Percentiles rank a stretch among this genome's conserved stretches.
Evolutionary conservation across 1,140 invertebrate genomes (phyloP).

Genomic region (Zaprionus ornatus): DNA sequence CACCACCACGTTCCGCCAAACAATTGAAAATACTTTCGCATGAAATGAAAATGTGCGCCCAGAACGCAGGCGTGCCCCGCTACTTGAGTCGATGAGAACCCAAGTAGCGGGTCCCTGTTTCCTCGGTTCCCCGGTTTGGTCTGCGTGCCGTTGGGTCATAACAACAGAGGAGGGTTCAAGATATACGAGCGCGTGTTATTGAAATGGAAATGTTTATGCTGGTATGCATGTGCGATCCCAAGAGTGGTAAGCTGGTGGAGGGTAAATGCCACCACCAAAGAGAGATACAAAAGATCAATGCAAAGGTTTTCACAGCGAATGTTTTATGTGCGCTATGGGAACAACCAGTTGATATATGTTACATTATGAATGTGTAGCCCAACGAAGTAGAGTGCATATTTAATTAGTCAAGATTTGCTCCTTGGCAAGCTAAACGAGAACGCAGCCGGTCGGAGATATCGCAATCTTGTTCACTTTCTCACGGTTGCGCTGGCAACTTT

Average conservation of each 20-base stretch:
- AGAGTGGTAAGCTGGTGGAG: slow-evolving; percentile 47
- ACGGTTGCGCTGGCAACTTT: slow-evolving; percentile 47
- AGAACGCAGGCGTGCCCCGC: slow-evolving; percentile 69
- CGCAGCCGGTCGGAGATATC: slow-evolving; percentile 1
- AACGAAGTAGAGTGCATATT: slow-evolving; percentile 60
- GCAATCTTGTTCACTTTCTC: slow-evolving; percentile 52
- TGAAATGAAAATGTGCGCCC: slow-evolving; percentile 45
- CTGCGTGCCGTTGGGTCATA: slow-evolving; percentile 69
- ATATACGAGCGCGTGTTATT: slow-evolving; percentile 53
- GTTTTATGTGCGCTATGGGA: slow-evolving; percentile 47
- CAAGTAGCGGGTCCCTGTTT: slow-evolving; percentile 1
- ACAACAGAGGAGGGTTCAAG: slow-evolving; percentile 60
- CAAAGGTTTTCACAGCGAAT: not conserved
- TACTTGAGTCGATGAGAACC: not conserved
- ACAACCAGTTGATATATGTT: slow-evolving; percentile 43
- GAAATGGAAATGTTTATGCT: slow-evolving; percentile 73
- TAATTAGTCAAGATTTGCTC: slow-evolving; percentile 73
- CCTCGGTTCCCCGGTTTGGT: slow-evolving; percentile 13
- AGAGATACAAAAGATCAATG: slow-evolving; percentile 25
- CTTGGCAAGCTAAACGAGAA: not conserved
- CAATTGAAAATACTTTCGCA: slow-evolving; percentile 73
- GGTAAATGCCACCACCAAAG: slow-evolving; percentile 51
- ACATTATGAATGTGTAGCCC: not conserved
- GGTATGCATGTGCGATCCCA: slow-evolving; percentile 51
- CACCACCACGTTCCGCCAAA: slow-evolving; percentile 23